Evolutionary conservation across 2,888 invertebrate species (phyloP), one percentile per base, ranked within the genome.

Genomic region (Atrina japonica): DNA sequence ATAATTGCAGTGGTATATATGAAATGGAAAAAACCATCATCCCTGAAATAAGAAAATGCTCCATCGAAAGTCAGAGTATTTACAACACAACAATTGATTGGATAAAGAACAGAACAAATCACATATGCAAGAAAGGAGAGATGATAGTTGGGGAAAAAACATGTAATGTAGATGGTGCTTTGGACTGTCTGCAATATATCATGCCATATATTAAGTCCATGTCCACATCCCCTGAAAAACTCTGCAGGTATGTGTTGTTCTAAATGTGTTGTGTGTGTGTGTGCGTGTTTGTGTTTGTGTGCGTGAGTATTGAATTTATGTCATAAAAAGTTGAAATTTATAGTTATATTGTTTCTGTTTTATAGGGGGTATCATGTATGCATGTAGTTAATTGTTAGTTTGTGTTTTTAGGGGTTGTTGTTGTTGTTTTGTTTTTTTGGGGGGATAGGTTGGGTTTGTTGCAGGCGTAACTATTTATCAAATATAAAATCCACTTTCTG

Each of bases 171-270:
- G 61, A 63, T n/a, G 45, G 7, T 7, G 59, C 68, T 9, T 29
- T 43, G 5, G 35, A 18, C 16, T 68, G 68, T 60, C 18, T 61
- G 16, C 23, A 43, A 18, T 27, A 16, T 25, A 35, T 47, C 16
- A 35, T 68, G 25, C 61, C 61, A 14, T 68, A 55, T 21, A 40
- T 68, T 16, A 61, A 47, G 21, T 43, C 55, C 27, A n/a, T 25
- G 16, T 27, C 45, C 27, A 27, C 30, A 16, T 61, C 68, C 11
- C 43, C 53, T 11, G 47, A 60, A 5, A 61, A 68, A 35, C 35
- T 68, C 6, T 68, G 68, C 59, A 25, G 35, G 68, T 68, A 40
- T 14, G 60, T 53, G 25, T 35, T 30, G 27, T 16, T n/a, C 3
- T 53, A 53, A 3, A 11, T 6, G 27, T 52, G 35, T 35, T 35